Evolutionary conservation across 1,140 invertebrate genomes (phyloP), one percentile per base, ranked within the genome.

Genomic region (Ylistrum balloti): DNA sequence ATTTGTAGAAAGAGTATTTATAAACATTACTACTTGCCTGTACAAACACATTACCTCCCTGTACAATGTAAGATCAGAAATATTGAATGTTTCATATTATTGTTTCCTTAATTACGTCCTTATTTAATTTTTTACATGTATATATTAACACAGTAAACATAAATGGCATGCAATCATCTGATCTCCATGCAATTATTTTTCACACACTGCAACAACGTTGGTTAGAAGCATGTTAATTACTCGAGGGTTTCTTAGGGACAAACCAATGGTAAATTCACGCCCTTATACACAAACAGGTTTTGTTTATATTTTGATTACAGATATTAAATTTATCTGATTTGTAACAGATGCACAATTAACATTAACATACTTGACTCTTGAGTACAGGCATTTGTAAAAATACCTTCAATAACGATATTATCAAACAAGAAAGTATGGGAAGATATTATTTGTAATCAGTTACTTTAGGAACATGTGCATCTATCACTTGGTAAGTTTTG

Each of bases 191-290:
- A 74, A 74, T 74, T 74, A 74, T n/a, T 74, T 74, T 11, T 74
- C 28, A 74, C 56, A 74, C 56, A 74, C 13, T 5, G 56, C 56
- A 74, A 74, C 56, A 74, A 28, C n/a, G 13, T 74, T 74, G 56
- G 56, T 74, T 74, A 74, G 56, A 74, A 74, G 56, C 56, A 28
- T 74, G n/a, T 74, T 74, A 74, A 74, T 74, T n/a, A 74, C n/a
- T 3, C 28, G 13, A 17, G 56, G 22, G n/a, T 74, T 74, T 28
- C 28, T 0, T 9, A 74, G 56, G 56, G 56, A 9, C 56, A 74
- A 74, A 45, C 41, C 41, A 45, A 45, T 45, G 41, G 41, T 17
- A 9, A 38, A 38, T 38, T 38, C 5, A 74, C n/a, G 56, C 28
- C n/a, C 13, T 74, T n/a, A 28, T 74, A 74, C 28, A 74, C 45